Evolutionary conservation across 2,797 vertebrate genomes (phyloP).

Genomic region (Lophius americanus): DNA sequence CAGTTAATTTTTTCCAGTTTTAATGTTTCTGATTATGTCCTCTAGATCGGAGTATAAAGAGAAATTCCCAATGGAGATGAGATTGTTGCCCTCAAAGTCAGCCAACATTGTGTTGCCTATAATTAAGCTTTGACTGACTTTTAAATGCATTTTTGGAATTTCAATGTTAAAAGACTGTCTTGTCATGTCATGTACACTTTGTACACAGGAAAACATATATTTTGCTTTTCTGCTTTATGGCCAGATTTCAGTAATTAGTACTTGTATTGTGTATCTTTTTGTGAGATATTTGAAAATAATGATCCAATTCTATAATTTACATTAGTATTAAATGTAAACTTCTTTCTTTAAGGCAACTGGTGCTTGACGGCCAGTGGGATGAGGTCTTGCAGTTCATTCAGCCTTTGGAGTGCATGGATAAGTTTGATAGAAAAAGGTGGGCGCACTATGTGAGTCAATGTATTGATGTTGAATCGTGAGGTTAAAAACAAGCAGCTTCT

Average conservation of each 20-base stretch:
- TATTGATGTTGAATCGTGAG: neutral
- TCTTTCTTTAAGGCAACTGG: constrained; percentile 87
- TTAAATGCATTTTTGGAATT: constrained; percentile 24
- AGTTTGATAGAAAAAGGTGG: constrained; percentile 97
- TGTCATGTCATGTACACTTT: neutral
- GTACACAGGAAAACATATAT: neutral
- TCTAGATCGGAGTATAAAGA: constrained; percentile 9
- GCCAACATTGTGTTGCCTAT: constrained; percentile 19
- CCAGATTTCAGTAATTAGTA: too few species aligned
- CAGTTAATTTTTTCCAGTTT: neutral
- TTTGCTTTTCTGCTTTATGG: neutral
- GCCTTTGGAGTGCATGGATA: constrained; percentile 98
- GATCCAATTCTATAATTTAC: neutral
- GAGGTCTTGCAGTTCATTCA: constrained; percentile 99
- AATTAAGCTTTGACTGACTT: constrained; percentile 9
- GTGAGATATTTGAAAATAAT: neutral
- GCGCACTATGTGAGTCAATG: neutral
- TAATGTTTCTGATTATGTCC: constrained; percentile 16
- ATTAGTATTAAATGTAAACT: neutral
- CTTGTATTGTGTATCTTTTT: neutral
- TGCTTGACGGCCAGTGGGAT: constrained; percentile 98
- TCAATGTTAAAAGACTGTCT: neutral
- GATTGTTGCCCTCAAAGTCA: constrained; percentile 37
- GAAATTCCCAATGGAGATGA: constrained; percentile 5
- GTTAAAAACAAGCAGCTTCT: neutral